Base-by-base conservation (phyloP, 1,140 invertebrate genomes). In the Drosophila insularis region DNA sequence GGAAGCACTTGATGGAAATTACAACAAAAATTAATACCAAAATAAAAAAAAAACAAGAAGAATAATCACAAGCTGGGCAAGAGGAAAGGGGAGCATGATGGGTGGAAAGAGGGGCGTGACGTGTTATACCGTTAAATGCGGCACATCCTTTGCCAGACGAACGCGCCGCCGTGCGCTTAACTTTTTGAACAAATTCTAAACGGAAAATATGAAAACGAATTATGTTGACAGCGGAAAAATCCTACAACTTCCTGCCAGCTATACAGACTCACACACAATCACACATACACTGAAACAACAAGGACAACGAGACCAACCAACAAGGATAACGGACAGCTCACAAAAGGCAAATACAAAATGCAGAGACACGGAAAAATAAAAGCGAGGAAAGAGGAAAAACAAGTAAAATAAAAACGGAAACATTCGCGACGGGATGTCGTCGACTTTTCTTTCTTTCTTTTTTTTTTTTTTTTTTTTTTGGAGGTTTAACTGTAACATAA, bases 211-310 rank as follows among this genome's bases (percentile, higher is more conserved):
- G 80, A 89, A 89, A 89, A 84, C 85, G 84, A 89, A 89, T 89
- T 89, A 89, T 89, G 84, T 89, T 89, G 84, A 89, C 85, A 89
- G 84, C 84, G 84, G 84, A 89, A 89, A 89, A 89, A 89, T 89
- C 84, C 84, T 78, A 89, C 84, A 89, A 89, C 84, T 89, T 89
- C 84, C 84, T 87, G 84, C 65, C 80, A 65, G 43, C 43, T 50
- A 50, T 19, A 50, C 43, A 21, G 7, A 21, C 43, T 19, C 35
- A 37, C 43, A 46, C 35, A 37, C 35, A 37, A 27, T 27, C 35
- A 46, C n/a, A 71, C 32, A 71, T 50, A 62, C 32, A 46, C 46
- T 54, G 8, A 21, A 2, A 40, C 27, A 31, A 56, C 53, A 55
- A 61, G 31, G 27, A 54, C 39, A 56, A 66, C 37, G 58, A 46